Base-by-base conservation (phyloP, 2,888 invertebrate species). In the Pyrochroa serraticornis region DNA sequence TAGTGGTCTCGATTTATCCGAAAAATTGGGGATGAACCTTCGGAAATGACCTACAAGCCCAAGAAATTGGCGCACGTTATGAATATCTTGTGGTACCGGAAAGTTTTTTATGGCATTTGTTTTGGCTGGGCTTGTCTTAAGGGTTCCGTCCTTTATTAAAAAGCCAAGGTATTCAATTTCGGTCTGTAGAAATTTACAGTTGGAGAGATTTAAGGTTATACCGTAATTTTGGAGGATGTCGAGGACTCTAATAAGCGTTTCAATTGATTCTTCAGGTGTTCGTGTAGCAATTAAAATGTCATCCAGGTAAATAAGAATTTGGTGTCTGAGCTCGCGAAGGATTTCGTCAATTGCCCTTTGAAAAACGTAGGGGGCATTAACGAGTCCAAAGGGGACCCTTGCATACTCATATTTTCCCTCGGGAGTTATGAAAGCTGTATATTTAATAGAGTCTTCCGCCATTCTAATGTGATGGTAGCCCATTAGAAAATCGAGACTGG, bases 1-100 rank as follows among this genome's bases (percentile, higher is more conserved):
- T 8, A 53, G 13, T 31, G 37, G 38, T 32, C 38, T 53, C 6
- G 47, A 46, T 22, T 50, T 50, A 3, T 12, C n/a, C 2, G 52
- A 45, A 33, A 49, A 52, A 13, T 49, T 12, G 14, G 36, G 22
- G 1, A 53, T 12, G 13, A 53, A 53, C 5, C 48, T 7, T 9
- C 34, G 34, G 13, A 53, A 53, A 37, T 53, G 48, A 14, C 47
- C 53, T 1, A 47, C 48, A 3, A 50, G 22, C 2, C 53, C 48
- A 12, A 53, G 34, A 35, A 37, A 53, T 37, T 53, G 53, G 7
- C 53, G 14, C 7, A 53, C 36, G 31, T 53, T 13, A 36, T 53
- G 53, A 12, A 49, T 46, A 7, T 53, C 14, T 14, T 12, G 2
- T 30, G 49, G 53, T 9, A 7, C n/a, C 6, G 53, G 41, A 7